Evolutionary conservation across 1,140 invertebrate species (phyloP).

Genomic region (Monomorium pharaonis): DNA sequence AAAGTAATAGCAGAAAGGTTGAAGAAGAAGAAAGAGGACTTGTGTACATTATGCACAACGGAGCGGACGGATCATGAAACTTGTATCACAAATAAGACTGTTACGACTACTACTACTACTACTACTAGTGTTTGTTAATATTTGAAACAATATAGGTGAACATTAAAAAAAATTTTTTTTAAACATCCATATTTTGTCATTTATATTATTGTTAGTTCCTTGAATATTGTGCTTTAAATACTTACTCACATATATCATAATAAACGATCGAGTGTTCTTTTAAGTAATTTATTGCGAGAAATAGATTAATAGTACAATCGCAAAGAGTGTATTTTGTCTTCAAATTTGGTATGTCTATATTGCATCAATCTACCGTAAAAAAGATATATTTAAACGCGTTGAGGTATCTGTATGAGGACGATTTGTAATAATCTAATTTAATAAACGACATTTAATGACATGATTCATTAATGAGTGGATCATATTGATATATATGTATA

Average conservation of each 20-base stretch:
- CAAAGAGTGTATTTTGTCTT: too few relatives aligned
- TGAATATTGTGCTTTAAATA: too few relatives aligned
- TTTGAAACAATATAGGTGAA: background rate
- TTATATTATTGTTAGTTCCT: too few relatives aligned
- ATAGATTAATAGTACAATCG: too few relatives aligned
- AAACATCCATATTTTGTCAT: too few relatives aligned
- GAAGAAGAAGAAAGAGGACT: background rate
- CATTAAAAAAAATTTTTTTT: too few relatives aligned
- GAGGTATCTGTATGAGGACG: background rate
- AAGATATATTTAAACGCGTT: background rate
- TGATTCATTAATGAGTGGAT: constrained; percentile 76
- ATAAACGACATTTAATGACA: constrained; percentile 71
- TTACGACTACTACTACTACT: too few relatives aligned
- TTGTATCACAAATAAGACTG: background rate
- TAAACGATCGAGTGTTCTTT: too few relatives aligned
- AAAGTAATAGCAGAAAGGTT: background rate
- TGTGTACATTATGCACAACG: background rate
- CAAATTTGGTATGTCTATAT: too few relatives aligned
- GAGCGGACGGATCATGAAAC: background rate
- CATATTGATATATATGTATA: background rate
- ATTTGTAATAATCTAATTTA: constrained; percentile 5
- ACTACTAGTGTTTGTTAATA: background rate
- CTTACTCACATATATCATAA: too few relatives aligned
- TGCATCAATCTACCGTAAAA: background rate
- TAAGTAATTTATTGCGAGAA: too few relatives aligned